phyloP scores from a whole-genome alignment of 2,888 invertebrate species.

The Formica aserva region DNA sequence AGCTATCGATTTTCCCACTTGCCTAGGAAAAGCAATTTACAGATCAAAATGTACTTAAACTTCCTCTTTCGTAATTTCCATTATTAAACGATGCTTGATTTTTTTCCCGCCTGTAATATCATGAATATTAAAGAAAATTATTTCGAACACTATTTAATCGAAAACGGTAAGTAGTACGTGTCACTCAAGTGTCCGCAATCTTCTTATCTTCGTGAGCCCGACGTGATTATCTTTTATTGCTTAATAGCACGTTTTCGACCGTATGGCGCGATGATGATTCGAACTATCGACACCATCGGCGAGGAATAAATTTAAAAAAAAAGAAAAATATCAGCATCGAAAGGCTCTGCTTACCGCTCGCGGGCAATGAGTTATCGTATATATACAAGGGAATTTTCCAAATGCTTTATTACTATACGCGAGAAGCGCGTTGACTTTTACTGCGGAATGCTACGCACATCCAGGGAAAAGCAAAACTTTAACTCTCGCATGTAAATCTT shows the following conservation, averaged over 20 bases:
- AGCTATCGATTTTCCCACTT: not conserved
- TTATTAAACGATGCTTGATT: not conserved
- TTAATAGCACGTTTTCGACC: constrained; percentile 23
- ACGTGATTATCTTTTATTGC: constrained; percentile 16
- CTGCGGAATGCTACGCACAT: constrained; percentile 25
- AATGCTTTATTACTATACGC: constrained; percentile 17
- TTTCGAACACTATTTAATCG: constrained; percentile 10
- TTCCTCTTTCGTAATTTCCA: not conserved
- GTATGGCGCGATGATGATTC: constrained; percentile 12
- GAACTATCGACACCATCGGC: constrained; percentile 13
- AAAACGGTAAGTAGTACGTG: not conserved
- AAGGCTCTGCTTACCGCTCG: constrained; percentile 22
- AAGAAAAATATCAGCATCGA: not conserved
- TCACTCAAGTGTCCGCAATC: constrained; percentile 1
- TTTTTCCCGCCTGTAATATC: not conserved
- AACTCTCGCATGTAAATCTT: constrained; percentile 65
- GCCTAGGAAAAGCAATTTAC: not conserved
- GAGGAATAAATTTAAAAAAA: constrained; percentile 8
- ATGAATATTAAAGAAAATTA: not conserved
- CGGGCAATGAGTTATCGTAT: constrained; percentile 7
- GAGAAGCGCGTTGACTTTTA: constrained; percentile 38
- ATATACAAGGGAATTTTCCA: constrained; percentile 22
- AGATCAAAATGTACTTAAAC: not conserved
- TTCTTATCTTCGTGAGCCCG: not conserved
- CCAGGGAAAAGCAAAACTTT: constrained; percentile 49